Base-by-base conservation (phyloP, 2,113 vertebrate species). In the Ceuthmochares aereus region DNA sequence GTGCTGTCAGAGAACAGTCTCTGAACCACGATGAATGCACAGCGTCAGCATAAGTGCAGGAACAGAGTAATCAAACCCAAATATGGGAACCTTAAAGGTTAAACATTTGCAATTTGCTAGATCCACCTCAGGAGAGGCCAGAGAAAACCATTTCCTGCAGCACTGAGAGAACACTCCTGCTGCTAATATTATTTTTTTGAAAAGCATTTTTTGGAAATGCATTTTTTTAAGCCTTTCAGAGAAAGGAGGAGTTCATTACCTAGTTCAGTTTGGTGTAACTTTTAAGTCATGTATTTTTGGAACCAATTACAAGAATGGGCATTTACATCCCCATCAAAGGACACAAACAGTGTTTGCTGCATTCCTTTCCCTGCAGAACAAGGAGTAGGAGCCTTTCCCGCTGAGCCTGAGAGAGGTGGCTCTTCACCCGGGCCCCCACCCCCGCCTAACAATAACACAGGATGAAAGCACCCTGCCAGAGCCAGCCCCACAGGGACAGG, bases 21-120 rank as follows among this genome's bases (percentile, higher is more conserved):
- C 47, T 63, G 51, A 81, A 63, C 12, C 27, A 10, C 0, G 12
- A 64, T 16, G 51, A 78, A 52, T n/a, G 67, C 54, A 4, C 0
- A 2, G 4, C 40, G 19, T 49, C 12, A 3, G 10, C 7, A 0
- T 3, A n/a, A 45, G 43, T 27, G 30, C 23, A 42, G 29, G 16
- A 73, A 54, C 0, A 40, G 43, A 43, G 40, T 54, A 76, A 56
- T 62, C n/a, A 59, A 77, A 70, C 9, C 12, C 51, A 47, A 27
- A 6, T 19, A 67, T 40, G n/a, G 14, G 21, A 32, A 42, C 6
- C 25, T 19, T 7, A 3, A 40, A 29, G 55, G 11, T 52, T 49
- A 55, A 54, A 63, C 32, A 27, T 8, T 9, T 13, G 9, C 54
- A 17, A 18, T 69, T 87, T 91, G n/a, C 23, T 79, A 3, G 6